These are phyloP conservation scores for Seira ritae DNA, from an alignment of 2,888 invertebrate species.

Conservation along the genomic window DNA sequence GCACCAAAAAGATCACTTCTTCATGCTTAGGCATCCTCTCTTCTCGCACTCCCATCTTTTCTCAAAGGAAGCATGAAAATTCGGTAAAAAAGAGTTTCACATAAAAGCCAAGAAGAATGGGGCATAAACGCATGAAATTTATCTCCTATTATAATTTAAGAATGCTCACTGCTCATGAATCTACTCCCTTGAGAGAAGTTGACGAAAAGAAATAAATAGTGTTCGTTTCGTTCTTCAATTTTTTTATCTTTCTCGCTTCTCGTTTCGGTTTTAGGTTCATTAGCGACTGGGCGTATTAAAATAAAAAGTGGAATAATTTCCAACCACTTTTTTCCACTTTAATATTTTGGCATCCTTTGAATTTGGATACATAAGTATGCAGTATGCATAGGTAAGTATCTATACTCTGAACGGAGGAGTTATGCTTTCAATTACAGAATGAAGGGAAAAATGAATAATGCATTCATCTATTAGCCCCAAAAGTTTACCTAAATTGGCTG, in stretches of 20 bases:
- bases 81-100: too few species aligned
- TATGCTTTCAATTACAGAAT: not conserved
- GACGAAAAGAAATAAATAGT: slow-evolving; percentile 49
- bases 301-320: slow-evolving; percentile 56
- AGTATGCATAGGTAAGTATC: too few species aligned
- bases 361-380: too few species aligned
- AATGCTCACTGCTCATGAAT: slow-evolving; percentile 37
- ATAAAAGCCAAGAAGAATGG: slow-evolving; percentile 12
- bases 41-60: too few species aligned
- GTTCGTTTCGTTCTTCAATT: slow-evolving; percentile 27
- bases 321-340: slow-evolving; percentile 43
- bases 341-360: too few species aligned
- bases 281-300: slow-evolving; percentile 66
- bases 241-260: slow-evolving; percentile 35
- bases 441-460: slow-evolving; percentile 54
- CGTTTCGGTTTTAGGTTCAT: slow-evolving; percentile 67
- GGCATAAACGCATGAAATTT: slow-evolving; percentile 46
- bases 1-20: too few species aligned
- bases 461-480: slow-evolving; percentile 58
- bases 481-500: slow-evolving; percentile 60
- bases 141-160: slow-evolving; percentile 47
- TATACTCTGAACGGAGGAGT: not conserved
- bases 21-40: too few species aligned
- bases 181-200: slow-evolving; percentile 9
- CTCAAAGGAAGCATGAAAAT: too few species aligned